A percentile compares a stretch with the other conserved stretches of the same genome.
Conservation (phyloP, 1,140 invertebrate species). For the Apis mellifera region DNA sequence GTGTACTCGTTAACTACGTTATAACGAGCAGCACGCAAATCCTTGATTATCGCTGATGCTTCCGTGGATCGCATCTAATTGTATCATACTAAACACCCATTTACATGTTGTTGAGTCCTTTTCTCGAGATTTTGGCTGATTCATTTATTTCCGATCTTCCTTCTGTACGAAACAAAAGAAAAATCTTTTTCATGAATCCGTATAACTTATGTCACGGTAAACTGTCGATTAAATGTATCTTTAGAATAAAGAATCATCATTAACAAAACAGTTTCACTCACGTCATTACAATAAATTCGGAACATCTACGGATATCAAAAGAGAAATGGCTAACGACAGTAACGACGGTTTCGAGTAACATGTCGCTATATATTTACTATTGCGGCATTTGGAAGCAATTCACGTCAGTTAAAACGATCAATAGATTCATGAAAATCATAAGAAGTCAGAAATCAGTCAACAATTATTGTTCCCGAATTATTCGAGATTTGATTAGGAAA, state of each 20-base stretch:
- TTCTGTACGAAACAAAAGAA: neutral
- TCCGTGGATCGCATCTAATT: constrained; percentile 36
- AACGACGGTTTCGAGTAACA: neutral
- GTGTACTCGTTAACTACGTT: neutral
- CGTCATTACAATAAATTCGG: neutral
- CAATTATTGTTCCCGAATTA: neutral
- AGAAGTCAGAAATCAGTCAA: neutral
- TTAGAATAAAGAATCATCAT: neutral
- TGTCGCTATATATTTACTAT: constrained; percentile 13
- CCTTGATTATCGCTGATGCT: constrained; percentile 27
- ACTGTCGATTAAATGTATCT: neutral
- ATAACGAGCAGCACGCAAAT: constrained; percentile 1
- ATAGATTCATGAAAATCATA: neutral
- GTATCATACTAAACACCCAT: constrained; percentile 46
- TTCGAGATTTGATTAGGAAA: neutral
- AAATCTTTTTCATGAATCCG: neutral
- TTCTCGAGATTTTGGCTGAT: neutral
- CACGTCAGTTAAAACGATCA: neutral
- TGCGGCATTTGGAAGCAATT: neutral
- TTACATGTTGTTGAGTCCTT: constrained; percentile 27
- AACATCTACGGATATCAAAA: constrained; percentile 18
- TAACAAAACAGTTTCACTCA: constrained; percentile 9
- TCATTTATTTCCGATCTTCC: neutral
- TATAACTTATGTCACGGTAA: neutral
- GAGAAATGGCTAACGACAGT: neutral